These are phyloP conservation scores for Caranx melampygus DNA, from an alignment of 2,113 vertebrate genomes.

Conservation along the genomic window DNA sequence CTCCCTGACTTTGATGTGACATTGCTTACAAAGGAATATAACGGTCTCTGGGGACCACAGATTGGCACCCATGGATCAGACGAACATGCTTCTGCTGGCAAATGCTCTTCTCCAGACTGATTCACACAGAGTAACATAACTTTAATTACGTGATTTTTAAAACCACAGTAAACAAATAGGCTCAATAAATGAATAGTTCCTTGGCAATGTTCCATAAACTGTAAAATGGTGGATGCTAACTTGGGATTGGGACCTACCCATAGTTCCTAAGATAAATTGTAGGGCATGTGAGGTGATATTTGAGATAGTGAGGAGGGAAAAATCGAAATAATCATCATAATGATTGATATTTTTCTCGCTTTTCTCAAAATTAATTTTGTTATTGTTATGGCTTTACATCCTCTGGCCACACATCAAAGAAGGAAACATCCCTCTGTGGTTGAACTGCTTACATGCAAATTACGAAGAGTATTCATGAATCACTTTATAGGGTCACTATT, in stretches of 20 bases:
- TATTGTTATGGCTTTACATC: not conserved
- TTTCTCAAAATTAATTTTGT: not conserved
- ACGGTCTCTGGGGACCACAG: conserved; percentile 13
- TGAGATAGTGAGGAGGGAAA: not conserved
- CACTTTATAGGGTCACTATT: not conserved
- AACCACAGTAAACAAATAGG: conserved; percentile 2
- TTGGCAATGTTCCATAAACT: not conserved
- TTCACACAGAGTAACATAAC: conserved; percentile 13
- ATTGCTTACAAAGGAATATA: conserved; percentile 29
- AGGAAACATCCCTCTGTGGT: not conserved
- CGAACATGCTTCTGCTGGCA: not conserved
- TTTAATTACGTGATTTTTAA: not conserved
- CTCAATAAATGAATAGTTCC: not conserved
- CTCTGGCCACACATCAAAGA: not conserved
- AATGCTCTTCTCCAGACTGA: not conserved
- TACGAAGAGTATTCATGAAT: too few relatives aligned
- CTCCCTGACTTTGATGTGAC: conserved; percentile 44
- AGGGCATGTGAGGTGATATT: not conserved
- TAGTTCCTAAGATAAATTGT: not conserved
- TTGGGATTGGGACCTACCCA: not conserved
- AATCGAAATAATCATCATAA: not conserved
- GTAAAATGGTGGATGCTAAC: not conserved
- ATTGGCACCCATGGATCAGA: not conserved
- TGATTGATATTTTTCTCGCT: not conserved
- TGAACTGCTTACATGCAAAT: not conserved